Evolutionary conservation across 2,797 vertebrate genomes (phyloP).

Genomic region (Falco rusticolus): DNA sequence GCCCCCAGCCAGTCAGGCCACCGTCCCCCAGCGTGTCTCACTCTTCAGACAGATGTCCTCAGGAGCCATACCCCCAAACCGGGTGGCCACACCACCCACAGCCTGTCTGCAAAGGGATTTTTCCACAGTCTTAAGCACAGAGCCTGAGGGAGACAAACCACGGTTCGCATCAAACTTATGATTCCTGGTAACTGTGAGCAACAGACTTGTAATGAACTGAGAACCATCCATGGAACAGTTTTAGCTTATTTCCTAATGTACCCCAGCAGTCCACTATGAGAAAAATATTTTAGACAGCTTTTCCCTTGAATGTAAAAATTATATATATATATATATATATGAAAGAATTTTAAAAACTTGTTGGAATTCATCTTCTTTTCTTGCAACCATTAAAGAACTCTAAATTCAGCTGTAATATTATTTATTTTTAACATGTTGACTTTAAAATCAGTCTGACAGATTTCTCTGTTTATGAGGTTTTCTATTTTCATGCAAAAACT

Average conservation of each 20-base stretch:
- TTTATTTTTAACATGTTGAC: slow-evolving; percentile 65
- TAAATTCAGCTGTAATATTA: slow-evolving; percentile 64
- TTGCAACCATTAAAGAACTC: slow-evolving; percentile 68
- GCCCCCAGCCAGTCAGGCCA: slow-evolving; percentile 83
- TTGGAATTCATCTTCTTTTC: slow-evolving; percentile 73
- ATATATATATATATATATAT: background rate
- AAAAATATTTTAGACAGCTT: slow-evolving; percentile 83
- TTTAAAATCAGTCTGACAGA: slow-evolving; percentile 40
- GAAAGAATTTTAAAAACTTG: slow-evolving; percentile 53
- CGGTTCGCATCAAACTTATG: slow-evolving; percentile 99
- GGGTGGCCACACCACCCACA: slow-evolving; percentile 76
- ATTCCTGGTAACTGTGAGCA: slow-evolving; percentile 84
- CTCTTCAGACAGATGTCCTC: slow-evolving; percentile 96
- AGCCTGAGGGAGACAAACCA: slow-evolving; percentile 96
- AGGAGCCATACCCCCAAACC: slow-evolving; percentile 90
- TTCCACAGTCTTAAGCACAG: slow-evolving; percentile 90
- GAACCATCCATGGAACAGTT: slow-evolving; percentile 75
- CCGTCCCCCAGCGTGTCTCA: slow-evolving; percentile 87
- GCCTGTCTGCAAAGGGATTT: slow-evolving; percentile 85
- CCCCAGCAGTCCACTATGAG: slow-evolving; percentile 84
- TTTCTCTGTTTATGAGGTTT: slow-evolving; percentile 60
- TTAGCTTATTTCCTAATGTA: slow-evolving; percentile 85
- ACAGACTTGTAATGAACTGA: slow-evolving; percentile 74
- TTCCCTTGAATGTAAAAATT: slow-evolving; percentile 87
- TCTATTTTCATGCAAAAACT: slow-evolving; percentile 13